Conservation (phyloP, 1,140 invertebrate species). For the Zophobas morio region DNA sequence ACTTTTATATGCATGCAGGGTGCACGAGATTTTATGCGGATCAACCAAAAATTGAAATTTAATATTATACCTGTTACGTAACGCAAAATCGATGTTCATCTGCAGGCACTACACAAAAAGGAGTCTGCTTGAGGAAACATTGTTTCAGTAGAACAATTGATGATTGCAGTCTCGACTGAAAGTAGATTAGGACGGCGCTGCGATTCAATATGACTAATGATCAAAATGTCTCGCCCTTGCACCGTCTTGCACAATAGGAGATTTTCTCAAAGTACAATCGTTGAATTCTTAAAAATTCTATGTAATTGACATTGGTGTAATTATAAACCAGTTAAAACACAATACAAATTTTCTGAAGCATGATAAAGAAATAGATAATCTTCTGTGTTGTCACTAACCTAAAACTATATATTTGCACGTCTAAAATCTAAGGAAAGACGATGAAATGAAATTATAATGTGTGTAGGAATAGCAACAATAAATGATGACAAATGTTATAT, state of each 20-base stretch:
- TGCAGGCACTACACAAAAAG: neutral
- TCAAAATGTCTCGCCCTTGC: conserved; percentile 12
- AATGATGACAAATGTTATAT: no score
- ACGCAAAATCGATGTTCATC: conserved; percentile 3
- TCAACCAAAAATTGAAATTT: conserved; percentile 38
- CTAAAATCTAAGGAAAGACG: no score
- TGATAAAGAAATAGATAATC: no score
- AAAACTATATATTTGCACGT: no score
- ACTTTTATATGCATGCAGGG: conserved; percentile 42
- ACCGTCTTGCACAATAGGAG: conserved; percentile 28
- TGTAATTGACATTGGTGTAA: neutral
- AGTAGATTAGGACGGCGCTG: neutral
- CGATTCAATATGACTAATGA: conserved; percentile 18
- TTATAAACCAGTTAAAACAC: neutral
- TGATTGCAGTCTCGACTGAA: conserved; percentile 6
- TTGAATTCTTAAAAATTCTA: neutral
- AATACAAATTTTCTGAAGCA: no score
- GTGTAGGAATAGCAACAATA: no score
- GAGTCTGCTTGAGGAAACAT: neutral
- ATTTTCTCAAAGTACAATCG: no score
- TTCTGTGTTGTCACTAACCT: no score
- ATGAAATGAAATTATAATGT: no score
- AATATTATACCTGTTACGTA: conserved; percentile 19
- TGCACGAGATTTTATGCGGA: conserved; percentile 27
- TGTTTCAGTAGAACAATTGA: conserved; percentile 9